Percentiles rank a stretch among this genome's conserved stretches.
Evolutionary conservation across 2,113 vertebrate species (phyloP).

Genomic region (Nycticorax nycticorax): DNA sequence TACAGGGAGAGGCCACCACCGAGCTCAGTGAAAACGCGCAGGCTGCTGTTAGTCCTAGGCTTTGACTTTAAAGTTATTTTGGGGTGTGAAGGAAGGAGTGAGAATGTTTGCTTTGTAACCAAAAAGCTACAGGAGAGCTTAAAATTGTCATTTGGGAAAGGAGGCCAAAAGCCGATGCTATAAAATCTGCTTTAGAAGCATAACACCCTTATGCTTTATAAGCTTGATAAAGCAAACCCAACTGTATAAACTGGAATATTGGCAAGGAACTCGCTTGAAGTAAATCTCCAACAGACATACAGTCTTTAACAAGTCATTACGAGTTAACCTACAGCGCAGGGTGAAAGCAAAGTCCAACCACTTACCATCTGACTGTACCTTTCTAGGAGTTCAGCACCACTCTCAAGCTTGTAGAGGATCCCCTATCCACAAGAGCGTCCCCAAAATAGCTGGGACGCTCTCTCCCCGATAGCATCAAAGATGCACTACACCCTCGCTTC

Average conservation of each 20-base stretch:
- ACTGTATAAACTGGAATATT: not conserved
- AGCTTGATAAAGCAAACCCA: constrained; percentile 16
- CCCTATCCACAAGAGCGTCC: not conserved
- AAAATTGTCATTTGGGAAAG: not conserved
- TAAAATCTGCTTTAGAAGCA: not conserved
- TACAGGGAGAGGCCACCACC: not conserved
- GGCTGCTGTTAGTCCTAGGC: not conserved
- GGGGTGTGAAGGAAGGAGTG: not conserved
- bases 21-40: not conserved
- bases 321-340: not conserved
- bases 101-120: constrained; percentile 4
- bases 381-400: not conserved
- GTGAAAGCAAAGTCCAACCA: not conserved
- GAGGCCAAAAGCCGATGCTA: not conserved
- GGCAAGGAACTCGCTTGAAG: not conserved
- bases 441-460: fast-evolving
- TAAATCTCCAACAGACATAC: not conserved
- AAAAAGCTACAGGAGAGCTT: not conserved
- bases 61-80: not conserved
- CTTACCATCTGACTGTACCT: not conserved
- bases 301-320: not conserved
- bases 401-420: fast-evolving
- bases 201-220: not conserved
- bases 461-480: fast-evolving
- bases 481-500: fast-evolving